phyloP scores from a whole-genome alignment of 2,113 vertebrate genomes.

The Salvelinus alpinus region DNA sequence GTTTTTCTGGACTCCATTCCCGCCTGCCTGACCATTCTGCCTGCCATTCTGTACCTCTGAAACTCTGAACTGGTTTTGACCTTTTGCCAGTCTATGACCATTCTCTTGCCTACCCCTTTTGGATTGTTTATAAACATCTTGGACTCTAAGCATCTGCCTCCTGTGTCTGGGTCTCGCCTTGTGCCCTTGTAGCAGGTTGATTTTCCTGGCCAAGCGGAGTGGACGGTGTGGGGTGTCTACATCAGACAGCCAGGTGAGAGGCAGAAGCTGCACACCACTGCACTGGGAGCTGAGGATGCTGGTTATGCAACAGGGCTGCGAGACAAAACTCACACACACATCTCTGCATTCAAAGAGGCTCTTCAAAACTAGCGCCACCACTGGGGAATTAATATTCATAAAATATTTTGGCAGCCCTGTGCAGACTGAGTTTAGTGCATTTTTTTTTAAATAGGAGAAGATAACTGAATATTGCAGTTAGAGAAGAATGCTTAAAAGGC shows the following conservation, averaged over 20 bases:
- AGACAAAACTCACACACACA: slow-evolving; percentile 31
- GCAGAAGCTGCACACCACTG: neutral
- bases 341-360: slow-evolving; percentile 46
- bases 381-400: slow-evolving; percentile 53
- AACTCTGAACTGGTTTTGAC: too few relatives aligned
- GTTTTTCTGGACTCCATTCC: too few relatives aligned
- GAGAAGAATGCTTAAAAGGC: slow-evolving; percentile 50
- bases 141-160: too few relatives aligned
- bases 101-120: too few relatives aligned
- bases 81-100: too few relatives aligned
- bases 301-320: slow-evolving; percentile 39
- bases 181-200: neutral
- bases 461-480: slow-evolving; percentile 38
- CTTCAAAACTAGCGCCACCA: slow-evolving; percentile 49
- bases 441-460: slow-evolving; percentile 34
- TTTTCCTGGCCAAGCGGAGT: slow-evolving; percentile 1
- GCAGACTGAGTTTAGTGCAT: slow-evolving; percentile 13
- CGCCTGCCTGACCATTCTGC: too few relatives aligned
- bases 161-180: too few relatives aligned
- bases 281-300: neutral
- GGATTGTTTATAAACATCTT: too few relatives aligned
- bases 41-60: too few relatives aligned
- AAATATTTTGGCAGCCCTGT: slow-evolving; percentile 28
- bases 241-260: slow-evolving; percentile 34
- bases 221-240: neutral